Evolutionary conservation across 30 jellyfish, hydroid and myxozoan genomes (phyloP).

Genomic region (Phacellophora camtschatica): DNA sequence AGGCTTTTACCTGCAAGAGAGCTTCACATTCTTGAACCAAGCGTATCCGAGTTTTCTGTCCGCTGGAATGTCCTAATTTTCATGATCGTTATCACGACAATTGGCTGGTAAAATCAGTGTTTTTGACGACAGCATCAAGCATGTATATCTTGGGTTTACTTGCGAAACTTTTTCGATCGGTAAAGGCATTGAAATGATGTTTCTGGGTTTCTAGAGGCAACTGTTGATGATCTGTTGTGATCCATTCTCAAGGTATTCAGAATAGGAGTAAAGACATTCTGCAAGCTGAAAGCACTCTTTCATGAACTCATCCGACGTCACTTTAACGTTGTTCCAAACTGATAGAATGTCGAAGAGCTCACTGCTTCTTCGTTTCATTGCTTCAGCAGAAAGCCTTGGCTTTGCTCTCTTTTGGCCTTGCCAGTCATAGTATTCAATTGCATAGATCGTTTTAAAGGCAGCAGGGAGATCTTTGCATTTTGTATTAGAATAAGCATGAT

Average conservation of each 20-base stretch:
- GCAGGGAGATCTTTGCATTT: slow-evolving; percentile 11
- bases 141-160: background rate
- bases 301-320: background rate
- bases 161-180: background rate
- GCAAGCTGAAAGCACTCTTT: slow-evolving; percentile 2
- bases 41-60: background rate
- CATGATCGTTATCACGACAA: slow-evolving; percentile 4
- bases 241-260: background rate
- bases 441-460: background rate
- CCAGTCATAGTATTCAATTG: slow-evolving; percentile 1
- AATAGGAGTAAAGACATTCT: background rate
- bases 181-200: slow-evolving; percentile 2
- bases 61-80: background rate
- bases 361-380: background rate
- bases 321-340: background rate
- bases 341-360: slow-evolving; percentile 10
- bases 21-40: background rate
- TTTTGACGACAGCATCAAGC: background rate
- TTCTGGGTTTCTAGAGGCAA: background rate
- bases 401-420: background rate
- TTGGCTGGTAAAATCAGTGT: background rate
- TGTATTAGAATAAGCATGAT: background rate
- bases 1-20: background rate
- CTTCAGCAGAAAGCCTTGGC: background rate
- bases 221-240: background rate